Conservation (phyloP, 2,797 vertebrate species). For the Rhabdomys pumilio region DNA sequence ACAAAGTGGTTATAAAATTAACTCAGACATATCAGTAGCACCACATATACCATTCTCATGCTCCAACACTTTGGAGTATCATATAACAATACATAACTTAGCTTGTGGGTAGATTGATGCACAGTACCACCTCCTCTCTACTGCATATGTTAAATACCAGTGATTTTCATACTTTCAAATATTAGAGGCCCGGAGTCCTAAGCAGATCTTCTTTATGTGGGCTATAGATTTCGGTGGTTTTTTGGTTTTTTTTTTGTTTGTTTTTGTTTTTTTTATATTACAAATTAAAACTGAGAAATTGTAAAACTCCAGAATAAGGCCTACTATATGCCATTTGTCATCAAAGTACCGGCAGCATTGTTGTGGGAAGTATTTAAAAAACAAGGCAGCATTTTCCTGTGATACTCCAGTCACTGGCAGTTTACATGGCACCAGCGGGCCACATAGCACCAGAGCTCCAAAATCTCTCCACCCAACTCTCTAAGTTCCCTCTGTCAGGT, state of each 20-base stretch:
- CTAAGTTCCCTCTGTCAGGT: too few relatives aligned
- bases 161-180: not conserved
- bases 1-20: not conserved
- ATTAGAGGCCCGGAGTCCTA: not conserved
- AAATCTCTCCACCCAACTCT: too few relatives aligned
- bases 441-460: too few relatives aligned
- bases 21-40: not conserved
- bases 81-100: not conserved
- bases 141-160: not conserved
- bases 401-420: too few relatives aligned
- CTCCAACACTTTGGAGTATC: not conserved
- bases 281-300: slow-evolving; percentile 6
- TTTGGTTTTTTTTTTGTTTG: too few relatives aligned
- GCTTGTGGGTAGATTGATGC: not conserved
- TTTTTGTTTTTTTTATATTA: not conserved
- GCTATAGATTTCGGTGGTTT: not conserved
- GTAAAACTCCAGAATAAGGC: not conserved
- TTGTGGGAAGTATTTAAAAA: too few relatives aligned
- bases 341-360: not conserved
- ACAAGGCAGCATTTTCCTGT: too few relatives aligned
- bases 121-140: not conserved
- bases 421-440: too few relatives aligned
- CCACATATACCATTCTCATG: not conserved
- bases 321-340: not conserved
- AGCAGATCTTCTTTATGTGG: not conserved